A percentile compares a stretch with the other conserved stretches of the same genome.
Conservation (phyloP, 2,797 vertebrate species). For the Morelia viridis region DNA sequence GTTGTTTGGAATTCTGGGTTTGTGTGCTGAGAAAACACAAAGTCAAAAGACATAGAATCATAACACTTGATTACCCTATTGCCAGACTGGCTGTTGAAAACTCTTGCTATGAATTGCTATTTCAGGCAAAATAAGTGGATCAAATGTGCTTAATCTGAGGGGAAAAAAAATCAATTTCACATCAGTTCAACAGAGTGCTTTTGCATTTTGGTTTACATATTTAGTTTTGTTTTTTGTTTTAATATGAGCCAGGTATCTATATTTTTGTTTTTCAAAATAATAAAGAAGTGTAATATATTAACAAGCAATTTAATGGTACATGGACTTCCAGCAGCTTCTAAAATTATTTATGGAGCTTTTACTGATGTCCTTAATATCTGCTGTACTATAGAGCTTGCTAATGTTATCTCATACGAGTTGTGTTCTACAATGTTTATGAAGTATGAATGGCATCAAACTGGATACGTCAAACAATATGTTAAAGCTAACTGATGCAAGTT, state of each 20-base stretch:
- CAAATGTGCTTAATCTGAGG: background rate
- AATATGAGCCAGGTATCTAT: background rate
- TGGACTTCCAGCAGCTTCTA: background rate
- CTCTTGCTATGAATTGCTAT: background rate
- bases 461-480: background rate
- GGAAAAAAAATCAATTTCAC: background rate
- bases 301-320: background rate
- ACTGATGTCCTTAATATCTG: background rate
- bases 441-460: background rate
- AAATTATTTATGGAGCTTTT: background rate
- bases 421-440: background rate
- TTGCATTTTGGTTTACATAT: background rate
- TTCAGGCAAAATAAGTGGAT: background rate
- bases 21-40: background rate
- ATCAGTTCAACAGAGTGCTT: background rate
- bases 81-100: background rate
- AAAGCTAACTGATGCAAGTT: background rate
- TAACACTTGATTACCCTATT: background rate
- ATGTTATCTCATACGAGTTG: background rate
- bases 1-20: background rate
- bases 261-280: background rate
- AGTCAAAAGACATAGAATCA: background rate
- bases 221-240: background rate
- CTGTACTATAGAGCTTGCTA: background rate
- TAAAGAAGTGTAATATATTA: background rate